phyloP scores from a whole-genome alignment of 2,113 vertebrate species.

The Chelonoidis abingdonii region DNA sequence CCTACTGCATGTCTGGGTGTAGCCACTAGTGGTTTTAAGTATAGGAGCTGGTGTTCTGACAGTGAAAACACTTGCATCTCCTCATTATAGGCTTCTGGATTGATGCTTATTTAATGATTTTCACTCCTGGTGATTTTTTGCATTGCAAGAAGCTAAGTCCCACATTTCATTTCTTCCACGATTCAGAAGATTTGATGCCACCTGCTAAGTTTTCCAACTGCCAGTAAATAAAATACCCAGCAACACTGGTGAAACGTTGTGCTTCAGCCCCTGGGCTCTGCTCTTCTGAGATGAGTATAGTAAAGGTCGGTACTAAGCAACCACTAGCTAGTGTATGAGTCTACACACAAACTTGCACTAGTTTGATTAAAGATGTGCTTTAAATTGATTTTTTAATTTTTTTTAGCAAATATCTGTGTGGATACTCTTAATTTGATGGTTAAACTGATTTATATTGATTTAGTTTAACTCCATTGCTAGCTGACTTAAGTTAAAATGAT shows the following conservation, averaged over 20 bases:
- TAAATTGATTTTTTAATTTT: neutral
- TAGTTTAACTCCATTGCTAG: slow-evolving; percentile 3
- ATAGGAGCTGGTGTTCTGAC: neutral
- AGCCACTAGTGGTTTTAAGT: neutral
- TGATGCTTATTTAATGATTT: neutral
- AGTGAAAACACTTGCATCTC: fast-evolving
- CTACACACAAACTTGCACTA: neutral
- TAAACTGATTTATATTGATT: neutral
- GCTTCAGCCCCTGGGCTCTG: neutral
- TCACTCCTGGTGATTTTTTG: neutral
- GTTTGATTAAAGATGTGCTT: neutral
- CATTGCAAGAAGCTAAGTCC: neutral
- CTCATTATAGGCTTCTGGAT: neutral
- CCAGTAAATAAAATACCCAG: fast-evolving
- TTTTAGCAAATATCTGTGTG: neutral
- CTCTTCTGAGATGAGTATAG: fast-evolving
- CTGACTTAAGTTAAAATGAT: neutral
- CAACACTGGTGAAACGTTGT: fast-evolving
- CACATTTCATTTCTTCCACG: fast-evolving
- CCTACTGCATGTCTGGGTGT: neutral
- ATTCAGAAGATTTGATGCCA: neutral
- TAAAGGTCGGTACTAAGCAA: fast-evolving
- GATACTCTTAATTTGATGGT: neutral
- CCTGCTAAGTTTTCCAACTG: neutral
- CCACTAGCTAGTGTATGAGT: neutral